Conservation (phyloP, 1,140 invertebrate species). For the Drosophila mojavensis region DNA sequence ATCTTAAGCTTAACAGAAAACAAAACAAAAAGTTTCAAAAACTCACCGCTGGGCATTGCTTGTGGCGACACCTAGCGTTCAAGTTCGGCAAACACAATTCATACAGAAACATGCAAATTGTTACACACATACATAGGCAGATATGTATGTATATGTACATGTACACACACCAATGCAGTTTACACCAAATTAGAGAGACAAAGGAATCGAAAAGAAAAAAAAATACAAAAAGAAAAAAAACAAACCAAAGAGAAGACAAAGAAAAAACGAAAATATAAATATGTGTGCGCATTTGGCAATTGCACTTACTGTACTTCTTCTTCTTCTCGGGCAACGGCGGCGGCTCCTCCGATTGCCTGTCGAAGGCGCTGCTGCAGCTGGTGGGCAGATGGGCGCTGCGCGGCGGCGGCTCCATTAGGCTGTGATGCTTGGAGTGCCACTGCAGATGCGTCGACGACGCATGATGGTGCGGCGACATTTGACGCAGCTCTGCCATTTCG, state of each 20-base stretch:
- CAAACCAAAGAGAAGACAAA: constrained; percentile 44
- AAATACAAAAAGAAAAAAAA: constrained; percentile 50
- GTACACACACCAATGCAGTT: constrained; percentile 24
- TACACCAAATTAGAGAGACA: background rate
- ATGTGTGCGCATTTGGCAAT: constrained; percentile 44
- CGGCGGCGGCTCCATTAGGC: constrained; percentile 72
- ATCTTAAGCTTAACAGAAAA: background rate
- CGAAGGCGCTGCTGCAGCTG: constrained; percentile 57
- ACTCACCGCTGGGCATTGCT: constrained; percentile 63
- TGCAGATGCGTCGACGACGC: constrained; percentile 54
- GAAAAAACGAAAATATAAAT: constrained; percentile 55
- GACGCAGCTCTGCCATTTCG: constrained; percentile 67
- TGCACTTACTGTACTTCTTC: constrained; percentile 95
- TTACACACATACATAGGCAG: constrained; percentile 28
- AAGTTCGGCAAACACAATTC: constrained; percentile 8
- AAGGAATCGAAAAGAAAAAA: constrained; percentile 7
- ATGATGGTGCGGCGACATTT: constrained; percentile 54
- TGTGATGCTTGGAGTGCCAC: constrained; percentile 77
- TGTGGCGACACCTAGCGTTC: constrained; percentile 47
- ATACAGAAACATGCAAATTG: constrained; percentile 8
- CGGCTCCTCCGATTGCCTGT: constrained; percentile 87
- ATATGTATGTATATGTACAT: background rate
- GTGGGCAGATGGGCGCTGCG: constrained; percentile 47
- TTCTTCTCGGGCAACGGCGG: constrained; percentile 96
- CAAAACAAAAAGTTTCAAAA: background rate